Conservation (phyloP, 2,797 vertebrate genomes). For the Prionace glauca region DNA sequence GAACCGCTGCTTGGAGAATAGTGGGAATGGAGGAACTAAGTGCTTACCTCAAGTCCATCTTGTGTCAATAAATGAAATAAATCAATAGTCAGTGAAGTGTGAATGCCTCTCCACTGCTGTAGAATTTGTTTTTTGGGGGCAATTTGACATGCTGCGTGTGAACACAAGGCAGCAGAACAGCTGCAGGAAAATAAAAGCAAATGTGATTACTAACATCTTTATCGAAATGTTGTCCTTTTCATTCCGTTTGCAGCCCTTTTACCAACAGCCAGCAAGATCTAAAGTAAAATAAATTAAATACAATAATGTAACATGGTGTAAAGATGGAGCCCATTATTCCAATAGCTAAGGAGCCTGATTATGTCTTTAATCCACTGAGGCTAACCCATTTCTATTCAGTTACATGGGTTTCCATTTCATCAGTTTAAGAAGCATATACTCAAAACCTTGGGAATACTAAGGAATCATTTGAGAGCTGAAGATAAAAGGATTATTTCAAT, state of each 20-base stretch:
- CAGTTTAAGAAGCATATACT: background rate
- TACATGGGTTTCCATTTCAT: conserved; percentile 15
- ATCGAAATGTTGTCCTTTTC: conserved; percentile 61
- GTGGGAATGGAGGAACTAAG: conserved; percentile 78
- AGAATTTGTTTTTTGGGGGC: conserved; percentile 73
- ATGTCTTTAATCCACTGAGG: conserved; percentile 19
- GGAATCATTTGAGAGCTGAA: background rate
- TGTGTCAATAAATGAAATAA: conserved; percentile 98
- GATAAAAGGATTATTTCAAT: background rate
- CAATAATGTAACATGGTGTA: conserved; percentile 39
- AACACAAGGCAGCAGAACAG: conserved; percentile 67
- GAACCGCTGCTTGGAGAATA: conserved; percentile 66
- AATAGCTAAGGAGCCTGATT: conserved; percentile 30
- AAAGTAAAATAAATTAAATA: conserved; percentile 57
- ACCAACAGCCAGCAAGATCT: conserved; percentile 57
- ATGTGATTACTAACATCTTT: conserved; percentile 60
- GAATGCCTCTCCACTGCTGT: conserved; percentile 86
- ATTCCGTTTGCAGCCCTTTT: conserved; percentile 57
- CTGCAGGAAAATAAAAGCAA: conserved; percentile 70
- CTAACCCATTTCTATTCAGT: conserved; percentile 5
- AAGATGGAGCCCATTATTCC: conserved; percentile 13
- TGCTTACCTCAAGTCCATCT: conserved; percentile 92
- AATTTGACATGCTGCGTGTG: conserved; percentile 75
- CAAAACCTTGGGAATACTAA: background rate
- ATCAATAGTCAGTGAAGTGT: conserved; percentile 97